Conservation (phyloP, 2,797 vertebrate genomes). For the Sarcophilus harrisii region DNA sequence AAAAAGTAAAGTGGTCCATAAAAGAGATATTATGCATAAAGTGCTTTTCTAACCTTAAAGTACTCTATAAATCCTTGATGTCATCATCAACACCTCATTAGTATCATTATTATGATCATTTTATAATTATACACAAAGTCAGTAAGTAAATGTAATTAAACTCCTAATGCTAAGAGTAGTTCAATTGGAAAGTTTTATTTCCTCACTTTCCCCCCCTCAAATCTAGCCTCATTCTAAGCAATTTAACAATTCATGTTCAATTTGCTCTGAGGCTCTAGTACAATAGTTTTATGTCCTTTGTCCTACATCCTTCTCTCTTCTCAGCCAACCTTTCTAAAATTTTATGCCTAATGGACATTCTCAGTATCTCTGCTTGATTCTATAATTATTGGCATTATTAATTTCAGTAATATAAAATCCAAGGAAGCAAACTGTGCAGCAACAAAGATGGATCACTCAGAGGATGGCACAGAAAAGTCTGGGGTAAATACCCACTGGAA, state of each 20-base stretch:
- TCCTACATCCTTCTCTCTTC: conserved; percentile 38
- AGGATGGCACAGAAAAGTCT: not conserved
- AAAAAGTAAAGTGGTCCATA: not conserved
- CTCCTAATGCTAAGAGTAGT: not conserved
- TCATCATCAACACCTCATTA: not conserved
- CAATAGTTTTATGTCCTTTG: conserved; percentile 47
- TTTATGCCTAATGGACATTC: conserved; percentile 52
- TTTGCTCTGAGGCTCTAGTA: conserved; percentile 37
- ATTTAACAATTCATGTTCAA: conserved; percentile 41
- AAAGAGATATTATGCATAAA: not conserved
- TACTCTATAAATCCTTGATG: not conserved
- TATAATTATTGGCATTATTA: conserved; percentile 64
- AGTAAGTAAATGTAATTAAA: conserved; percentile 27
- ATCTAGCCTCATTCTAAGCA: conserved; percentile 7
- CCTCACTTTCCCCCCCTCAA: conserved; percentile 2
- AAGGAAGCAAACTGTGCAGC: conserved; percentile 49
- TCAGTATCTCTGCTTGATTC: conserved; percentile 54
- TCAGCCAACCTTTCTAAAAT: conserved; percentile 46
- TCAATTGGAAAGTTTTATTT: conserved; percentile 17
- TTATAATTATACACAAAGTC: not conserved
- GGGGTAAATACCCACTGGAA: conserved; percentile 56
- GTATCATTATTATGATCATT: not conserved
- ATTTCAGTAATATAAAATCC: conserved; percentile 58
- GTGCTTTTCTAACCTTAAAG: not conserved
- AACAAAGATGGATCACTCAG: conserved; percentile 44